These are phyloP conservation scores for Euphonia xanthogaster DNA, from an alignment of 2,797 vertebrate species.

Conservation along the genomic window DNA sequence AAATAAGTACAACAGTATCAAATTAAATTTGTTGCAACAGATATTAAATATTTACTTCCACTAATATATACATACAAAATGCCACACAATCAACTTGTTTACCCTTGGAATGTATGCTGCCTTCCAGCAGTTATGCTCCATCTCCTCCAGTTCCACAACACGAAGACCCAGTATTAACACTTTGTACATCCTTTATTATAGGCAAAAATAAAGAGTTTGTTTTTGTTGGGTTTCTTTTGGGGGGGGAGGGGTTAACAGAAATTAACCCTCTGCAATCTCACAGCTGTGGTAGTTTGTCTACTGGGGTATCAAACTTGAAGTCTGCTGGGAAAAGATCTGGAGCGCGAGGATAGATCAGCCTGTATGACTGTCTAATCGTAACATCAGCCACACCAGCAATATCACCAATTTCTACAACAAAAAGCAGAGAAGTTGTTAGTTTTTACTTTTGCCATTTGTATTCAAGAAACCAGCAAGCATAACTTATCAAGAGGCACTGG, in stretches of 20 bases:
- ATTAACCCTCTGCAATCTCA: constrained; percentile 71
- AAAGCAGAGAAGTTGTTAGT: background rate
- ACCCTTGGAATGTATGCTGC: constrained; percentile 90
- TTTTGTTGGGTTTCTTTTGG: background rate
- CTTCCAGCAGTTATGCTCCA: constrained; percentile 65
- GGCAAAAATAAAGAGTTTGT: constrained; percentile 69
- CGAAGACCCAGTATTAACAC: constrained; percentile 77
- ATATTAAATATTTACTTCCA: constrained; percentile 80
- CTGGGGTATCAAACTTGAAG: constrained; percentile 98
- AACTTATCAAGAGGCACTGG: background rate
- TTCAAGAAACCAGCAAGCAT: background rate
- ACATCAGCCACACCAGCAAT: constrained; percentile 97
- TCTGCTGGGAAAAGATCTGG: constrained; percentile 96
- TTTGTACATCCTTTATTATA: constrained; percentile 64
- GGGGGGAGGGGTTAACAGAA: background rate
- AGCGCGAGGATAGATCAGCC: constrained; percentile 96
- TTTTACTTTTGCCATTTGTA: background rate
- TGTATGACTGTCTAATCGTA: constrained; percentile 95
- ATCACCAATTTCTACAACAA: constrained; percentile 92
- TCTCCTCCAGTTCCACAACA: constrained; percentile 65
- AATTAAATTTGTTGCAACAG: constrained; percentile 83
- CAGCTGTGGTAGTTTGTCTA: constrained; percentile 97
- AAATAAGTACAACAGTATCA: constrained; percentile 84
- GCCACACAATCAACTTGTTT: constrained; percentile 78
- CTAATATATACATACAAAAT: constrained; percentile 90